Conservation (phyloP, 2,797 vertebrate species). For the Hipposideros larvatus region DNA sequence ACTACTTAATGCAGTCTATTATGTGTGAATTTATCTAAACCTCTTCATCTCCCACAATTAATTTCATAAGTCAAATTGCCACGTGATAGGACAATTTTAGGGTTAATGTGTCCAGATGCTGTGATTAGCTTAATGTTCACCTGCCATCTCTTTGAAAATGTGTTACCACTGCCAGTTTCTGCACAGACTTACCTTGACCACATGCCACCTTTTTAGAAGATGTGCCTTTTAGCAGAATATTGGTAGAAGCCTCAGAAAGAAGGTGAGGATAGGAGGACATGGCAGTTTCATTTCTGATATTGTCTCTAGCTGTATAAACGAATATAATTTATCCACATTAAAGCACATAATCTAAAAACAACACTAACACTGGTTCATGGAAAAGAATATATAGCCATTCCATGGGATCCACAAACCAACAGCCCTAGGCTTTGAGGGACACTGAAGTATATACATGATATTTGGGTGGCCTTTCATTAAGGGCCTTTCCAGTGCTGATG, state of each 20-base stretch:
- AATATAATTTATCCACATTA: not conserved
- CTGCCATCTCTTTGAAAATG: not conserved
- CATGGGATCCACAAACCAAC: not conserved
- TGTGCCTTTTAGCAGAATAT: not conserved
- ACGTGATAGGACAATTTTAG: not conserved
- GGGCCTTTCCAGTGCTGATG: not conserved
- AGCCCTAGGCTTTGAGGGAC: not conserved
- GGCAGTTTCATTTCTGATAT: slow-evolving; percentile 4
- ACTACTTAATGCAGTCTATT: not conserved
- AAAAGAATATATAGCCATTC: not conserved
- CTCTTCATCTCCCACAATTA: not conserved
- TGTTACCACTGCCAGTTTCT: not conserved
- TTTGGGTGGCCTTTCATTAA: not conserved
- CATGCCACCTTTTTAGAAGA: not conserved
- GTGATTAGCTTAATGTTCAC: not conserved
- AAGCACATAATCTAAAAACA: not conserved
- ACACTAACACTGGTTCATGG: not conserved
- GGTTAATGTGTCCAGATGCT: not conserved
- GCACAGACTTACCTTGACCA: not conserved
- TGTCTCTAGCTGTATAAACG: not conserved
- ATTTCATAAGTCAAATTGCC: not conserved
- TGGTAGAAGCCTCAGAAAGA: not conserved
- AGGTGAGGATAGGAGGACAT: not conserved
- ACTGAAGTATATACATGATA: not conserved
- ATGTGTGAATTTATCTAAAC: not conserved